Evolutionary conservation across 1,140 invertebrate genomes (phyloP), one percentile per base, ranked within the genome.

Genomic region (Aleiodes sp.): DNA sequence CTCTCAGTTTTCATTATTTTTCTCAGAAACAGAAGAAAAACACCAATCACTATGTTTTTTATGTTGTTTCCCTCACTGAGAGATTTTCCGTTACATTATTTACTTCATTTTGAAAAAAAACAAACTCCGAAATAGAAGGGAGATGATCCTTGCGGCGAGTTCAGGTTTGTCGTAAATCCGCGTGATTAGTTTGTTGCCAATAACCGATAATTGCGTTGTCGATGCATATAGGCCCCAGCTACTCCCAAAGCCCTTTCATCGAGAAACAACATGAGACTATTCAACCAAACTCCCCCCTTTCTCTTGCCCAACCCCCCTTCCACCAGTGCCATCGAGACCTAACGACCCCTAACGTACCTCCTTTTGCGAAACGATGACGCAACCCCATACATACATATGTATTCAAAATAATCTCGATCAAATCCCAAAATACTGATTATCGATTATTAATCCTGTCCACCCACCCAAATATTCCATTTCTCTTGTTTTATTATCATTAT

Each of bases 61-160:
- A n/a, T 16, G 24, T 63, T 63, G 12, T 63, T 41, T 21, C n/a
- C n/a, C n/a, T n/a, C n/a, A n/a, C n/a, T n/a, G n/a, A n/a, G n/a
- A n/a, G n/a, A n/a, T n/a, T n/a, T n/a, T n/a, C n/a, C n/a, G n/a
- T n/a, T n/a, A n/a, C n/a, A n/a, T n/a, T 21, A 28, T 52, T 24
- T 19, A 24, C 9, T 52, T 16, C 39, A 46, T 60, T 56, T 69
- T 9, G 10, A 56, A 41, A 26, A 14, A 66, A 37, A 59, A 37
- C 24, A 35, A 19, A 24, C 21, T 67, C 14, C 33, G 8, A 39
- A 68, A 66, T 56, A 60, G 57, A 68, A 68, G 66, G 66, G 66
- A 68, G 66, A 68, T 68, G 66, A 68, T 61, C 66, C 66, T 52
- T 61, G 66, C 59, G 66, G 59, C 57, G 35, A 67, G 56, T 60